A percentile compares a stretch with the other conserved stretches of the same genome.
phyloP scores from a whole-genome alignment of 2,113 vertebrate species.

The Lonchura striata region DNA sequence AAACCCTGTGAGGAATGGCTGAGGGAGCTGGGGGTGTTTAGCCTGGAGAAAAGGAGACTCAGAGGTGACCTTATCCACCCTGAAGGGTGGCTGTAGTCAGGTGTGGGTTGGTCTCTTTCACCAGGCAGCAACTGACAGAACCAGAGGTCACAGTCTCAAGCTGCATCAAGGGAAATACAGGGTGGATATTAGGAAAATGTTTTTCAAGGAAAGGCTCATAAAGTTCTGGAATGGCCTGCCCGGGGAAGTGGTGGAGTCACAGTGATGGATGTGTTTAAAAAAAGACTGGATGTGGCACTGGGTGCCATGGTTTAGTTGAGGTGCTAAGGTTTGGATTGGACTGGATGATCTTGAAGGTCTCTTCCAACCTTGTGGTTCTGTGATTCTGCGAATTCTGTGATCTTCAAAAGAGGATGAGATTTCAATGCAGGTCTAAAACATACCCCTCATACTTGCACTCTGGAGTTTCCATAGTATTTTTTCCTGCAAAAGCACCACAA shows the following conservation, averaged over 20 bases:
- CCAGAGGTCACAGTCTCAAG: accelerated
- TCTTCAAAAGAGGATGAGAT: background rate
- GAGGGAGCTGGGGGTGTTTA: background rate
- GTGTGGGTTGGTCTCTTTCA: background rate
- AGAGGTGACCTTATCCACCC: background rate
- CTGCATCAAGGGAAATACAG: background rate
- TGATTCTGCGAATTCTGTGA: background rate
- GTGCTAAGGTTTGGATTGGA: background rate
- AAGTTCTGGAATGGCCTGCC: background rate
- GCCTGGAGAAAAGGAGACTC: background rate
- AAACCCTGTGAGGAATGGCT: background rate
- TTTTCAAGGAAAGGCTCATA: background rate
- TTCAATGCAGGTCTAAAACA: background rate
- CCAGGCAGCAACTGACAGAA: background rate
- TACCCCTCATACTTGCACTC: background rate
- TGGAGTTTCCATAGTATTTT: background rate
- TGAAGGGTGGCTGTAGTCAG: background rate
- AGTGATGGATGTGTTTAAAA: background rate
- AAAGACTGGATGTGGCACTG: background rate
- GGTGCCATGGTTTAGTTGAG: background rate
- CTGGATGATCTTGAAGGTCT: background rate
- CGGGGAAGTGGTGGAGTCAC: background rate
- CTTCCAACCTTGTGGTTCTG: background rate
- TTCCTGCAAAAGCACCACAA: background rate
- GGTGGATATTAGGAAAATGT: background rate